Conservation (phyloP, 2,113 vertebrate genomes). For the Diphyllodes magnificus region DNA sequence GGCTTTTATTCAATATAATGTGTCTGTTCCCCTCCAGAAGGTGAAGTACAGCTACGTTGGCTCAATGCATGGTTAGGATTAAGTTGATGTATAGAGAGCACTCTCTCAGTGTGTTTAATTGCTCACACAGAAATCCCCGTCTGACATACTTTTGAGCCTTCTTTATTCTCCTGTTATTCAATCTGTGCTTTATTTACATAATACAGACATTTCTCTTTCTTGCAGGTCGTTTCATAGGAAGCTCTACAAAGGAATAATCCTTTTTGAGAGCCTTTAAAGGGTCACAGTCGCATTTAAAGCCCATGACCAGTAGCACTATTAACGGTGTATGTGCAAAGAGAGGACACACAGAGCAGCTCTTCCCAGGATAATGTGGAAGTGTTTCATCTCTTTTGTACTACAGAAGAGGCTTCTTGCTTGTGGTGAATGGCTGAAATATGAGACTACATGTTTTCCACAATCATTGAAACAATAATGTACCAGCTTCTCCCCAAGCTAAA, state of each 20-base stretch:
- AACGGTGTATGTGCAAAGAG: not conserved
- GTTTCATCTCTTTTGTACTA: constrained; percentile 3
- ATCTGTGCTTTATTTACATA: constrained; percentile 31
- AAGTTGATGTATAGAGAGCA: not conserved
- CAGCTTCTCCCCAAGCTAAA: constrained; percentile 32
- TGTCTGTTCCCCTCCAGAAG: not conserved
- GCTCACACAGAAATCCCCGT: not conserved
- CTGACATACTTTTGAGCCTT: not conserved
- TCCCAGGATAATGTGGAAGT: constrained; percentile 6
- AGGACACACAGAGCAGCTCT: not conserved
- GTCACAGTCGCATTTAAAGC: not conserved
- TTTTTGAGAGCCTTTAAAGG: constrained; percentile 1
- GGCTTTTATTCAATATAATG: not conserved
- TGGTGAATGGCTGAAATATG: constrained; percentile 2
- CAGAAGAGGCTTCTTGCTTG: not conserved
- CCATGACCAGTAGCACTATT: not conserved
- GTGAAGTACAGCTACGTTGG: not conserved
- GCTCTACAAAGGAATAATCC: constrained; percentile 13
- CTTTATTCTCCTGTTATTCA: not conserved
- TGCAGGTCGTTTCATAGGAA: not conserved
- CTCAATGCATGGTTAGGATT: not conserved
- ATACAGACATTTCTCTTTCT: constrained; percentile 3
- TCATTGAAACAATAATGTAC: constrained; percentile 34
- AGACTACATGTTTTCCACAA: not conserved
- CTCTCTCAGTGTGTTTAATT: not conserved